These are phyloP conservation scores for Cairina moschata DNA, from an alignment of 2,113 vertebrate species.

Conservation along the genomic window DNA sequence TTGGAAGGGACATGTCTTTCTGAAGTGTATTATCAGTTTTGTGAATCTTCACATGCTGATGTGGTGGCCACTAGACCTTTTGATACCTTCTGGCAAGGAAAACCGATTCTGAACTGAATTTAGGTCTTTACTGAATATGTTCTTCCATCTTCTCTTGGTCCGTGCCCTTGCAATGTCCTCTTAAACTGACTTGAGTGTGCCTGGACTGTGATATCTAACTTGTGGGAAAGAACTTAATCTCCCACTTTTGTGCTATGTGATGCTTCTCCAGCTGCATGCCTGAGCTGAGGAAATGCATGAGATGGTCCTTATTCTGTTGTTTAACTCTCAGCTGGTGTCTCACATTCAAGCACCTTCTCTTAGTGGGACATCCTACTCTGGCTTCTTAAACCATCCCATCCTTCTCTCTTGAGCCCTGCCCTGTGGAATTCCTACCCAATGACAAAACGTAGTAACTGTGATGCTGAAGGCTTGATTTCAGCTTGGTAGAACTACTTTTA, in stretches of 20 bases:
- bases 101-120: background rate
- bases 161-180: background rate
- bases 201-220: background rate
- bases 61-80: background rate
- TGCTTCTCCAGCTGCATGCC: background rate
- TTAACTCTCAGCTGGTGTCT: background rate
- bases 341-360: background rate
- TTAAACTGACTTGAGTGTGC: no score
- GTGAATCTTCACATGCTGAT: no score
- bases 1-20: no score
- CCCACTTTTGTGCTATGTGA: background rate
- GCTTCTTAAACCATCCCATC: background rate
- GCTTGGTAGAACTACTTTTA: background rate
- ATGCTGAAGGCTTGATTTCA: background rate
- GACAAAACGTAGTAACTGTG: background rate
- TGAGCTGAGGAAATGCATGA: background rate
- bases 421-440: fast-evolving
- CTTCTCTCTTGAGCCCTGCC: background rate
- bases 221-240: background rate
- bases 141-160: background rate
- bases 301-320: background rate
- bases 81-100: background rate
- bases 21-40: background rate
- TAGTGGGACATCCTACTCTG: background rate
- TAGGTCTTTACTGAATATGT: background rate